Percentiles rank a stretch among this genome's conserved stretches.
phyloP scores from a whole-genome alignment of 2,888 invertebrate genomes.

The Tachystola acroxantha region DNA sequence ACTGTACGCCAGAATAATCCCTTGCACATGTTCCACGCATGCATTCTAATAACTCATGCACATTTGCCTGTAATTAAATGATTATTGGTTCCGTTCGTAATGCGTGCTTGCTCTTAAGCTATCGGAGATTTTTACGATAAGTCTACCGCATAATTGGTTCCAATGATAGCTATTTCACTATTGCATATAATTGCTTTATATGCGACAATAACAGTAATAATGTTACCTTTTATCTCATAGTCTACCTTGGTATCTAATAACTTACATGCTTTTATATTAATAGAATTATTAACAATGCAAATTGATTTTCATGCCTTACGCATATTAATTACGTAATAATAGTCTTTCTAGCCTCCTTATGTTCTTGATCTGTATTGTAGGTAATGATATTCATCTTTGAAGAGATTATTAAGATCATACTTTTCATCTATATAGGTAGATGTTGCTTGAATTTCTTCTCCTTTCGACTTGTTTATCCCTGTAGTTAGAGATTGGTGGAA shows the following conservation, averaged over 20 bases:
- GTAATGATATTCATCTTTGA: too few species aligned
- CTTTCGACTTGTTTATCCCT: too few species aligned
- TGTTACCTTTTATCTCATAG: background rate
- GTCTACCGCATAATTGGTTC: constrained; percentile 3
- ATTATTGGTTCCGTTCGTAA: constrained; percentile 5
- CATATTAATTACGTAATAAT: too few species aligned
- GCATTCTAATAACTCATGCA: constrained; percentile 4
- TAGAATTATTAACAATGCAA: too few species aligned
- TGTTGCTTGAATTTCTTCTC: too few species aligned
- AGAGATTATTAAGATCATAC: too few species aligned
- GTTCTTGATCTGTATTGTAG: too few species aligned
- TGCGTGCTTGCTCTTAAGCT: constrained; percentile 3
- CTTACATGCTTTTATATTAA: too few species aligned
- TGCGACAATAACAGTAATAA: background rate
- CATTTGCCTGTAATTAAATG: constrained; percentile 9
- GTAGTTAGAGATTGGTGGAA: too few species aligned
- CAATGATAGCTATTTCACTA: constrained; percentile 10
- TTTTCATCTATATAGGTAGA: too few species aligned
- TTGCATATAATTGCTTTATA: constrained; percentile 8
- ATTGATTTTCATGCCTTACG: too few species aligned
- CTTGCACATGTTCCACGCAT: constrained; percentile 3
- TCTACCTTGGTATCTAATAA: background rate
- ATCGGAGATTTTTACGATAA: constrained; percentile 8
- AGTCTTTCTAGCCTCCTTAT: too few species aligned
- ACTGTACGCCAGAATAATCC: constrained; percentile 3